A percentile compares a stretch with the other conserved stretches of the same genome.
phyloP scores from a whole-genome alignment of 2,113 vertebrate genomes.

The Pandion haliaetus region DNA sequence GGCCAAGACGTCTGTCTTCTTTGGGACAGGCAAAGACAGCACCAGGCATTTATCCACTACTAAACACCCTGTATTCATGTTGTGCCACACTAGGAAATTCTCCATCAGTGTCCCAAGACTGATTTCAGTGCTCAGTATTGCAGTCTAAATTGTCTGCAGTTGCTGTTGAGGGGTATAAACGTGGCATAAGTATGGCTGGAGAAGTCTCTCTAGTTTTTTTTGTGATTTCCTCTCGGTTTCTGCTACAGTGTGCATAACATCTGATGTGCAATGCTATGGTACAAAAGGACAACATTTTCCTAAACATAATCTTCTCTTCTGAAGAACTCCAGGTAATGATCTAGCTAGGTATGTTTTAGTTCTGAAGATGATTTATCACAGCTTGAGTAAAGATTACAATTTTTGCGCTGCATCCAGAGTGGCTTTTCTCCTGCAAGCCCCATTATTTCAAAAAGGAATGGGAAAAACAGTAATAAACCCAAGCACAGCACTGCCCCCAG shows the following conservation, averaged over 20 bases:
- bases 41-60: background rate
- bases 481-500: background rate
- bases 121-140: background rate
- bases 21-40: background rate
- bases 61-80: background rate
- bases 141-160: background rate
- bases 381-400: background rate
- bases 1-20: background rate
- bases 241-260: background rate
- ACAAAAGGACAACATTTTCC: background rate
- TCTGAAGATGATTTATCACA: background rate
- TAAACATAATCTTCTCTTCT: background rate
- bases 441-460: background rate
- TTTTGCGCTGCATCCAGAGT: background rate
- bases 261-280: background rate
- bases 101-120: background rate
- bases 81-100: background rate
- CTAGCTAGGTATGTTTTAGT: background rate
- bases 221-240: background rate
- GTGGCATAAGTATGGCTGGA: background rate
- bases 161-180: background rate
- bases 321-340: background rate
- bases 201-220: background rate
- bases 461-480: background rate
- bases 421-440: background rate